Evolutionary conservation across 2,113 vertebrate genomes (phyloP).

Genomic region (Caretta caretta): DNA sequence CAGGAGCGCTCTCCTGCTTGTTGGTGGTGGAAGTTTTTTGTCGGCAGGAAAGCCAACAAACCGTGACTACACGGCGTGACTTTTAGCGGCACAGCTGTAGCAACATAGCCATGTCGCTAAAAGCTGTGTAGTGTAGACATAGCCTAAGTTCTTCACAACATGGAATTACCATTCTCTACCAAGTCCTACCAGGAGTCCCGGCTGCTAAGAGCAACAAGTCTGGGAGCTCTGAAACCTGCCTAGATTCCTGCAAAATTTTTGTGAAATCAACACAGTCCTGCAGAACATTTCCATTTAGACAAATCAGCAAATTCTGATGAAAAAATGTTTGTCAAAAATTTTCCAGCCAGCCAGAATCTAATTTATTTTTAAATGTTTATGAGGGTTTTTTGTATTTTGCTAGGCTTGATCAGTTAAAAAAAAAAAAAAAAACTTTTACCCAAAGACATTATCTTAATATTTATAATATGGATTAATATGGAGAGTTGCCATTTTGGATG

Average conservation of each 20-base stretch:
- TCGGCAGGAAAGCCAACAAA: too few relatives aligned
- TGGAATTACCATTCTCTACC: background rate
- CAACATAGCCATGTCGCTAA: too few relatives aligned
- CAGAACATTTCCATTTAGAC: background rate
- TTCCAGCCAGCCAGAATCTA: background rate
- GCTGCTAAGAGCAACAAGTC: background rate
- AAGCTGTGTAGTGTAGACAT: too few relatives aligned
- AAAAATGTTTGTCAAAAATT: background rate
- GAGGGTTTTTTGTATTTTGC: background rate
- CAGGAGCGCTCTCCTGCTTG: too few relatives aligned
- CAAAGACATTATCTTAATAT: background rate
- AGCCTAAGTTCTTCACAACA: background rate
- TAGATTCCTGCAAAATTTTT: background rate
- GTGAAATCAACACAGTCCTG: background rate
- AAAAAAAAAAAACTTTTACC: background rate
- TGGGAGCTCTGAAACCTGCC: background rate
- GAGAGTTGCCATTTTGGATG: background rate
- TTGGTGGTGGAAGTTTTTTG: too few relatives aligned
- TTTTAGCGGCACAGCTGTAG: too few relatives aligned
- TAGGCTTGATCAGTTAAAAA: background rate
- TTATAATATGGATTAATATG: background rate
- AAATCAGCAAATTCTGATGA: background rate
- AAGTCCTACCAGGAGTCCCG: background rate
- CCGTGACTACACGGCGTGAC: too few relatives aligned
- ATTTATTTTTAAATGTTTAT: background rate